These are phyloP conservation scores for Oppia nitens DNA, from an alignment of 1,140 invertebrate species.

Conservation along the genomic window DNA sequence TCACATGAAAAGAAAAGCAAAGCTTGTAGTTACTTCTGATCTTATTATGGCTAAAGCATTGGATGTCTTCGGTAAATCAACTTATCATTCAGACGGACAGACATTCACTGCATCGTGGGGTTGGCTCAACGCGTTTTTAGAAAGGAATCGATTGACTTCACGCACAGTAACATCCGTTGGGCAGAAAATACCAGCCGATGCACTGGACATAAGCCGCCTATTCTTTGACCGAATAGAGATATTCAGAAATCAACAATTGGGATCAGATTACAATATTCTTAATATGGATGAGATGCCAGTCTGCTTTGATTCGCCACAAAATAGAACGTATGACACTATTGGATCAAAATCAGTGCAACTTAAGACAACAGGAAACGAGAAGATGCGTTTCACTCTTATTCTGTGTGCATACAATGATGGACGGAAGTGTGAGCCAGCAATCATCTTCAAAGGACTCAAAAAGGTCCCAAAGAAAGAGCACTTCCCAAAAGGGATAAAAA, in stretches of 20 bases:
- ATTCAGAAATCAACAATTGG: background rate
- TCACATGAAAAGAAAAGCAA: background rate
- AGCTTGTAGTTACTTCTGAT: background rate
- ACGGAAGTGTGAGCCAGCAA: constrained; percentile 8
- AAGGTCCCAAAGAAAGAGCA: constrained; percentile 6
- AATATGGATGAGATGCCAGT: constrained; percentile 17
- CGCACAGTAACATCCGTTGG: background rate
- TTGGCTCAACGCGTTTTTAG: background rate
- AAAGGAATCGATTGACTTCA: background rate
- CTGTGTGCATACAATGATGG: constrained; percentile 5
- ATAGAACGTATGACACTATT: constrained; percentile 11
- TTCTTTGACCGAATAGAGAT: background rate
- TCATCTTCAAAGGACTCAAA: constrained; percentile 13
- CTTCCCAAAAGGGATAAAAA: constrained; percentile 5
- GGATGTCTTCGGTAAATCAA: background rate
- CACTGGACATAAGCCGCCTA: background rate
- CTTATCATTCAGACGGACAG: background rate
- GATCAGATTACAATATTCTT: background rate
- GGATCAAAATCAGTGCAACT: constrained; percentile 10
- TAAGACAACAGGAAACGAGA: constrained; percentile 14
- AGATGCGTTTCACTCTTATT: constrained; percentile 11
- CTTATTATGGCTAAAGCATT: background rate
- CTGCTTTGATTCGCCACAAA: constrained; percentile 13
- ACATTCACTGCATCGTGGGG: background rate
- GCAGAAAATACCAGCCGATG: constrained; percentile 3